These are phyloP conservation scores for Andrena chrysosceles DNA, from an alignment of 2,888 invertebrate species.

Conservation along the genomic window DNA sequence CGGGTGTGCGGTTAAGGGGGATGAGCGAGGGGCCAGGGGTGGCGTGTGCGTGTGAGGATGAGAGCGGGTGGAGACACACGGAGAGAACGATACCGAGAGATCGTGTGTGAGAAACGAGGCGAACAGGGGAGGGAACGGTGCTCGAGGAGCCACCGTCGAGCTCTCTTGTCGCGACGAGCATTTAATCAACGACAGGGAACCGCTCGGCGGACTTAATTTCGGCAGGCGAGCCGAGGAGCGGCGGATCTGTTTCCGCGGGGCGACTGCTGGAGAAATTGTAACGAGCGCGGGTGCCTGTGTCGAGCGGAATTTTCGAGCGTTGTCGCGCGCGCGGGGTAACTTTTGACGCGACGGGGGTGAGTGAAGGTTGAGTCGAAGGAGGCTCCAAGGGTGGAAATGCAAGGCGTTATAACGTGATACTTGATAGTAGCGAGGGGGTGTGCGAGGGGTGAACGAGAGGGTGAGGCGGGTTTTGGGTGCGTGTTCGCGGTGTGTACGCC, in stretches of 20 bases:
- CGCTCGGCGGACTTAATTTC: slow-evolving; percentile 72
- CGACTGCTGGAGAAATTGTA: slow-evolving; percentile 14
- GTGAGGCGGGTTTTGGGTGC: slow-evolving; percentile 16
- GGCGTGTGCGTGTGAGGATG: slow-evolving; percentile 23
- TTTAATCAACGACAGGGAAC: slow-evolving; percentile 82
- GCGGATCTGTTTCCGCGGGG: slow-evolving; percentile 6
- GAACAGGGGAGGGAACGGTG: slow-evolving; percentile 19
- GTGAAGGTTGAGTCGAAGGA: slow-evolving; percentile 7
- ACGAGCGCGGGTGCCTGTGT: not conserved
- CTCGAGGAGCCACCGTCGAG: slow-evolving; percentile 45
- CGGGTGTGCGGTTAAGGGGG: not conserved
- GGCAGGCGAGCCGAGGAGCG: slow-evolving; percentile 28
- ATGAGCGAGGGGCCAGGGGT: not conserved
- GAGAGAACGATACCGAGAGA: slow-evolving; percentile 8
- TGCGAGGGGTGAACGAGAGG: slow-evolving; percentile 4
- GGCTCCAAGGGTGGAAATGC: slow-evolving; percentile 58
- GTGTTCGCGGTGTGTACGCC: slow-evolving; percentile 11
- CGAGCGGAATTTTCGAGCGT: slow-evolving; percentile 16
- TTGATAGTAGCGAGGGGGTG: slow-evolving; percentile 49
- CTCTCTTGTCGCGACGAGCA: slow-evolving; percentile 80
- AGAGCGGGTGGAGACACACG: slow-evolving; percentile 6
- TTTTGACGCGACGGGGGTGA: slow-evolving; percentile 2
- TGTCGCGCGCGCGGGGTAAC: not conserved
- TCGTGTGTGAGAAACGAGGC: slow-evolving; percentile 19
- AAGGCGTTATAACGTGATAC: slow-evolving; percentile 79